Percentiles rank a stretch among this genome's conserved stretches.
These are phyloP conservation scores for Mirounga angustirostris DNA, from an alignment of 2,113 vertebrate genomes.

Conservation along the genomic window DNA sequence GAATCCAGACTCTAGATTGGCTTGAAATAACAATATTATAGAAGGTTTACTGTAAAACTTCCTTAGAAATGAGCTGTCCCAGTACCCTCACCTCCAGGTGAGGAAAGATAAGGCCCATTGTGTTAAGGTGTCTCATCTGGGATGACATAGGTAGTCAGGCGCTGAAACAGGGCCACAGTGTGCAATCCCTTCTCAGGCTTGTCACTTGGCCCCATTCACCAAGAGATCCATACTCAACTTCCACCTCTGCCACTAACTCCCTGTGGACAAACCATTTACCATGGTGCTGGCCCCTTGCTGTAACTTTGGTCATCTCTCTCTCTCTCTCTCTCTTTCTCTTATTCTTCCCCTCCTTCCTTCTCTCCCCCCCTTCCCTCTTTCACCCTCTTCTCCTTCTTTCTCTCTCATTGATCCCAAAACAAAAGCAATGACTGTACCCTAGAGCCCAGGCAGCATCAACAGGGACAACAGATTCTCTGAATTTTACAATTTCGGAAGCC, in stretches of 20 bases:
- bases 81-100: background rate
- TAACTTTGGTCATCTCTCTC: background rate
- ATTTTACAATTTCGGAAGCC: conserved; percentile 82
- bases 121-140: background rate
- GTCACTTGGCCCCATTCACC: background rate
- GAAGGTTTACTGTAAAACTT: background rate
- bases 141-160: background rate
- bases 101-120: background rate
- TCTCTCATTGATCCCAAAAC: background rate
- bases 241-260: background rate
- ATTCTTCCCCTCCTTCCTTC: background rate
- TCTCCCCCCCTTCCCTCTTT: background rate
- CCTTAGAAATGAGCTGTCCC: background rate
- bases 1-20: background rate
- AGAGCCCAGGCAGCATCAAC: background rate
- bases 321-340: background rate
- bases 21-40: background rate
- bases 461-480: conserved; percentile 59
- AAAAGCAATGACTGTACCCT: background rate
- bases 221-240: background rate
- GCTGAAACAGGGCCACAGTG: background rate
- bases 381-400: background rate
- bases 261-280: background rate
- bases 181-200: background rate
- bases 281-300: background rate